Percentiles rank a stretch among this genome's conserved stretches.
Conservation (phyloP, 64 coral and sea anemone species). For the Porites lutea region DNA sequence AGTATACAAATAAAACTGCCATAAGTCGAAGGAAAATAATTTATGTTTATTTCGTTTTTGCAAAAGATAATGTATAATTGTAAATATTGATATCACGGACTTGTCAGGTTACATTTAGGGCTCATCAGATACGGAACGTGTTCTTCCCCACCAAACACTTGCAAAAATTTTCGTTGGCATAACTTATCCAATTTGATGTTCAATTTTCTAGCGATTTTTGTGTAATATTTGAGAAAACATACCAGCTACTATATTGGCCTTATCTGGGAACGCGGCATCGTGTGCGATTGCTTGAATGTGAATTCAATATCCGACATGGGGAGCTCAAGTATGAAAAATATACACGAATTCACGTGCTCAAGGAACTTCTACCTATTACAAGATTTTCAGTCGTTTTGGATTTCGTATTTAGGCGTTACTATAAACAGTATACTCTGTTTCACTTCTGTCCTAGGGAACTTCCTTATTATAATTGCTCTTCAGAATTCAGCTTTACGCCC, state of each 20-base stretch:
- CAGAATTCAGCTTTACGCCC: constrained; percentile 21
- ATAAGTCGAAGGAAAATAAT: too few species aligned
- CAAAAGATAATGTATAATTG: too few species aligned
- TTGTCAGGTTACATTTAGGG: too few species aligned
- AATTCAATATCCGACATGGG: neutral
- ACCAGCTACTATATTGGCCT: neutral
- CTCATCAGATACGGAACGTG: too few species aligned
- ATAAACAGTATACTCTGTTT: constrained; percentile 5
- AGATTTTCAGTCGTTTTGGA: neutral
- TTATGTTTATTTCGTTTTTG: too few species aligned
- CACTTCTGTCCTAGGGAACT: constrained; percentile 38
- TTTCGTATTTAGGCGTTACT: neutral
- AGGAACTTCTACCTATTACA: neutral
- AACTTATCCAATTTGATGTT: too few species aligned
- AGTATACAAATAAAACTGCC: too few species aligned
- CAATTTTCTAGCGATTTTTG: too few species aligned
- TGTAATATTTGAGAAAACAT: too few species aligned
- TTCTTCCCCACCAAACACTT: too few species aligned
- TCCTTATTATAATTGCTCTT: constrained; percentile 56
- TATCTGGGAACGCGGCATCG: neutral
- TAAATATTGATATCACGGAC: too few species aligned
- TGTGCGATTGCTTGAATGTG: neutral
- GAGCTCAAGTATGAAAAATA: neutral
- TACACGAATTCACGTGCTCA: neutral
- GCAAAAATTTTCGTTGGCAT: too few species aligned